Base-by-base conservation (phyloP, 2,888 invertebrate genomes). In the Napeogenes inachia region DNA sequence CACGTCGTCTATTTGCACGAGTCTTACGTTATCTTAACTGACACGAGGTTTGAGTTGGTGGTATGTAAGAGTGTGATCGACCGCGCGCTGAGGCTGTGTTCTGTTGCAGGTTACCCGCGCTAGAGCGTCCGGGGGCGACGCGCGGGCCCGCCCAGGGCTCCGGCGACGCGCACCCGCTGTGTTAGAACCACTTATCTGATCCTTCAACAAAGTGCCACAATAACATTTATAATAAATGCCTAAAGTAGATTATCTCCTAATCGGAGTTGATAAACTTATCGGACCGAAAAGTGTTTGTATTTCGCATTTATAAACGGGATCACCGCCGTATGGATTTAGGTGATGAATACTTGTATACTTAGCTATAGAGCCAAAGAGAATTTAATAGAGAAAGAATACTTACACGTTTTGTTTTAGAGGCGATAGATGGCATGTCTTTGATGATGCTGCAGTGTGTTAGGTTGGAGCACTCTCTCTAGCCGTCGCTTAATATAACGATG, bases 51-150 rank as follows among this genome's bases (percentile, higher is more conserved):
- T 30, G 45, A 30, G 42, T 42, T 30, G 32, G 45, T 32, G 30
- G 13, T 57, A 30, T 30, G 56, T 46, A 2, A 12, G 56, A 12
- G 12, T 21, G 21, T 30, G 38, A 30, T 53, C 50, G 30, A 13
- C 13, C 30, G 4, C 12, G 12, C 0, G 35, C 30, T 58, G 13
- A 8, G 13, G 30, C 21, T 33, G 10, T 10, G 21, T 33, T 58
- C 13, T 70, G 64, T 73, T 67, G 59, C 85, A 88, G 87, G 87
- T 59, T 87, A 86, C 72, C 87, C 79, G 68, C 87, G 86, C 73
- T 87, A 88, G 87, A 84, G 63, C 77, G 82, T 54, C 70, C 71
- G 62, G 63, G 65, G 46, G 63, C 63, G 62, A 64, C 60, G 59
- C 50, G 50, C n/a, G 50, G 50, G 21, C 8, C 6, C 30, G 3